Evolutionary conservation across 2,797 vertebrate genomes (phyloP), one percentile per base, ranked within the genome.

Genomic region (Anableps anableps): DNA sequence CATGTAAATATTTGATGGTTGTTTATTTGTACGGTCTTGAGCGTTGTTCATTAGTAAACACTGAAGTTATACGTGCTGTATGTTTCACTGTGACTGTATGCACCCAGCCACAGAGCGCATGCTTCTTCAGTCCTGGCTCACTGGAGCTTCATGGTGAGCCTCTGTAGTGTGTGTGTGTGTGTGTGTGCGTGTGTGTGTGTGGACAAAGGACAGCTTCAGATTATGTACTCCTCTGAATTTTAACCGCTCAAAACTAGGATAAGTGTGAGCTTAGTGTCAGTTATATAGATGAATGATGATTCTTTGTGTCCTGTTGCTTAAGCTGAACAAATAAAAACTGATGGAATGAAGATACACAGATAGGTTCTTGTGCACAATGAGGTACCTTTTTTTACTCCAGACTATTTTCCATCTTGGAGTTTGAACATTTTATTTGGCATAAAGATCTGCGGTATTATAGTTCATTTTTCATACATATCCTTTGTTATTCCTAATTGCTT

Each of bases 191-290:
- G 11, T 71, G 48, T 83, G 77, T 82, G 77, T 50, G 53, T 9
- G 60, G 83, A 81, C 48, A 82, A 82, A 84, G 74, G 75, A 77
- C 81, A 64, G 47, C 23, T 78, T 82, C 74, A 62, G 79, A 86
- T 87, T 77, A 60, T 47, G 82, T 66, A 21, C 78, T 79, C 83
- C 82, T 66, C 53, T 60, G 19, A 31, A n/a, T 58, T n/a, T 55
- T 58, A 14, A 58, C 80, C 68, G 76, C 71, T 45, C 78, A 60
- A 13, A 70, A 85, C 51, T 43, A 55, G 23, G 51, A 23, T 76
- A 72, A 77, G 68, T 90, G 84, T 88, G 84, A 74, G 81, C 64
- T 89, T 75, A 91, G 31, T 75, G 87, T 90, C 92, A 92, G 91
- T 92, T 84, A 93, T 88, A 75, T 66, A 80, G 82, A 43, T n/a